A percentile compares a stretch with the other conserved stretches of the same genome.
Evolutionary conservation across 2,797 vertebrate species (phyloP).

Genomic region (Paramormyrops hopkinsi): DNA sequence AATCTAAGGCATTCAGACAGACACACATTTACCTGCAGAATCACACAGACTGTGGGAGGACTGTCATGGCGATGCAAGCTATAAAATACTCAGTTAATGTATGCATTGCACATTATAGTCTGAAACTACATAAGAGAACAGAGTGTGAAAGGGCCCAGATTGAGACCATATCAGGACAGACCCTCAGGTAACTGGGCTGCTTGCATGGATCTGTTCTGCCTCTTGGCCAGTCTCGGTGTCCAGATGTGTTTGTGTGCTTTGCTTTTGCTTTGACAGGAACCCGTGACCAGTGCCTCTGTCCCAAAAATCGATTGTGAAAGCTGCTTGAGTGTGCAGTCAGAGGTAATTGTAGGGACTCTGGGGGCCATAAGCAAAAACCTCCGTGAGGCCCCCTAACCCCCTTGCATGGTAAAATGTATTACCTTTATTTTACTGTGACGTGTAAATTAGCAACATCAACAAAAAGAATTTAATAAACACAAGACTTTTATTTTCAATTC

Average conservation of each 20-base stretch:
- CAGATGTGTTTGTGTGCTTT: not conserved
- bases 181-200: not conserved
- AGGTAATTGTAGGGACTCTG: not conserved
- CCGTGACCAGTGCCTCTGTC: not conserved
- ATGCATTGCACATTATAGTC: not conserved
- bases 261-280: not conserved
- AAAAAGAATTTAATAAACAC: not conserved
- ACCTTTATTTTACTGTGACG: not conserved
- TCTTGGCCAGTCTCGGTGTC: not conserved
- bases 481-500: not conserved
- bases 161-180: not conserved
- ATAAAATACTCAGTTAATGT: not conserved
- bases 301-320: not conserved
- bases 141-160: not conserved
- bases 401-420: not conserved
- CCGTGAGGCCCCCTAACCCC: not conserved
- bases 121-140: not conserved
- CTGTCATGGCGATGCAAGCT: not conserved
- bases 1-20: not conserved
- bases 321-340: not conserved
- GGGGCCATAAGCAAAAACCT: not conserved
- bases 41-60: not conserved
- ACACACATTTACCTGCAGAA: not conserved
- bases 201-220: not conserved
- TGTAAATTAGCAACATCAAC: not conserved